These are phyloP conservation scores for Drusus annulatus DNA, from an alignment of 1,140 invertebrate species.

Conservation along the genomic window DNA sequence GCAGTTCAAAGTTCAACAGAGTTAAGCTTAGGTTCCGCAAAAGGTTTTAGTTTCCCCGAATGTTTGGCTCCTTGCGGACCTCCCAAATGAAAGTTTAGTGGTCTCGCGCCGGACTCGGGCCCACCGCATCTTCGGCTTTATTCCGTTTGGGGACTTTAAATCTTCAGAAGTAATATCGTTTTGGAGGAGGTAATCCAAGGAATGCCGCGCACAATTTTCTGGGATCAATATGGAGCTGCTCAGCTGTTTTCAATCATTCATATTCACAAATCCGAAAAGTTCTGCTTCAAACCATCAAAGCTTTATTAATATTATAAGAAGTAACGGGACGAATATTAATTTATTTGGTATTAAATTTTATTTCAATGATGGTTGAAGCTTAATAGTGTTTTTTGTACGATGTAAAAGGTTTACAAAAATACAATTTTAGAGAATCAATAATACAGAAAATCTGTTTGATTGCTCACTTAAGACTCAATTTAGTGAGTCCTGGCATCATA, in stretches of 20 bases:
- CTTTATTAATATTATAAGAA: too few relatives aligned
- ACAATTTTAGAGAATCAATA: too few relatives aligned
- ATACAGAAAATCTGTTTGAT: too few relatives aligned
- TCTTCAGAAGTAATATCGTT: conserved; percentile 29
- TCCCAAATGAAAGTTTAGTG: conserved; percentile 29
- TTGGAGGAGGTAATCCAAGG: not conserved
- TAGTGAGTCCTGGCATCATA: too few relatives aligned
- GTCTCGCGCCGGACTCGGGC: not conserved
- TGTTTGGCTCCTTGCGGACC: conserved; percentile 21
- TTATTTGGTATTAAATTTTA: too few relatives aligned
- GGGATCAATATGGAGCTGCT: conserved; percentile 9
- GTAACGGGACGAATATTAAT: too few relatives aligned
- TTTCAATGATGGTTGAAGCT: too few relatives aligned
- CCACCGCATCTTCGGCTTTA: not conserved
- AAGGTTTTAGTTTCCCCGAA: conserved; percentile 9
- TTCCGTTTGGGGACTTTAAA: conserved; percentile 12
- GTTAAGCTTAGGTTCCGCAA: not conserved
- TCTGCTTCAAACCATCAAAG: too few relatives aligned
- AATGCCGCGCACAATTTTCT: conserved; percentile 9
- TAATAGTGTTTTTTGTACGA: too few relatives aligned
- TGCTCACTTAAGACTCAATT: too few relatives aligned
- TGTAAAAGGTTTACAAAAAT: too few relatives aligned
- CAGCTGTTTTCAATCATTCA: not conserved
- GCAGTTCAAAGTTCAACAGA: not conserved
- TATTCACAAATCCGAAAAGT: too few relatives aligned